Conservation (phyloP, 1,140 invertebrate species). For the Scylla paramamosain region DNA sequence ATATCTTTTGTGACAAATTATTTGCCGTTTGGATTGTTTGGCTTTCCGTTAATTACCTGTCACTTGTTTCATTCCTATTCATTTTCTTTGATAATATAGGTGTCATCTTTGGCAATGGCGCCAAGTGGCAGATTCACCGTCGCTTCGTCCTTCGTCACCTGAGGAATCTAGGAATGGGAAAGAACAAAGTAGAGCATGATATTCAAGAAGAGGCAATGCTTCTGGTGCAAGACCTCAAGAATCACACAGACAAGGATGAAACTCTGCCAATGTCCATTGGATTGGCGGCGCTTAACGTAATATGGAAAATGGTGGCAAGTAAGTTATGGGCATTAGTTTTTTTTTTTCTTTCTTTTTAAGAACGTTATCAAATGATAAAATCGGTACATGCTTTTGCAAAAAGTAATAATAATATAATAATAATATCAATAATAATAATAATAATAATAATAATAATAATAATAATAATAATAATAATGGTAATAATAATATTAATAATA, state of each 20-base stretch:
- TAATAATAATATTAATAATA: neutral
- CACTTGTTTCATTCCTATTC: neutral
- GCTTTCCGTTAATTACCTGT: neutral
- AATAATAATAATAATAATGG: neutral
- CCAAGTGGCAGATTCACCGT: slow-evolving; percentile 17
- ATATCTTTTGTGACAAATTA: neutral
- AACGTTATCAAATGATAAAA: neutral
- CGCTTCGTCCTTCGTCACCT: slow-evolving; percentile 49
- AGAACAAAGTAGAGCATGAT: neutral
- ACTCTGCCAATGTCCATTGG: slow-evolving; percentile 28
- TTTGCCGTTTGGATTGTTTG: neutral
- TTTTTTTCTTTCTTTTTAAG: neutral
- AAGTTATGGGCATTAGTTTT: neutral
- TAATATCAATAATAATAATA: neutral
- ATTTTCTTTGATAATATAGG: neutral
- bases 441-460: neutral
- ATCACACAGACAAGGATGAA: neutral
- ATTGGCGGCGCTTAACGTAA: slow-evolving; percentile 47
- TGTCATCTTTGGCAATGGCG: slow-evolving; percentile 13
- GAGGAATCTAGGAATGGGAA: slow-evolving; percentile 59
- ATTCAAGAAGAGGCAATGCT: slow-evolving; percentile 31
- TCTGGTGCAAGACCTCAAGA: slow-evolving; percentile 37
- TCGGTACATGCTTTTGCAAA: neutral
- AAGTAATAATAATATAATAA: neutral
- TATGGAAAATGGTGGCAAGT: slow-evolving; percentile 61